Evolutionary conservation across 2,113 vertebrate genomes (phyloP).

Genomic region (Podilymbus podiceps): DNA sequence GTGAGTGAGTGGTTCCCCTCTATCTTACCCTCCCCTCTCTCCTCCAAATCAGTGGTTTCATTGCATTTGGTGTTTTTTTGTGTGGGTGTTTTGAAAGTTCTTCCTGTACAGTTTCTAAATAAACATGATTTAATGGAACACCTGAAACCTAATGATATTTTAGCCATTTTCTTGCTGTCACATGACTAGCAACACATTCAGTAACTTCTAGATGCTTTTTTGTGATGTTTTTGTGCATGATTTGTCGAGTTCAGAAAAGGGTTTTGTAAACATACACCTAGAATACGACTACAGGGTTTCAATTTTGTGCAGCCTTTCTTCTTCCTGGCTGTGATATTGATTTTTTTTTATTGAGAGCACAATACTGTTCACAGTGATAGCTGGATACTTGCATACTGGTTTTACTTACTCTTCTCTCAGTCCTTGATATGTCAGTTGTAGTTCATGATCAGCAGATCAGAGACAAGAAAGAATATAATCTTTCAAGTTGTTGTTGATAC

Average conservation of each 20-base stretch:
- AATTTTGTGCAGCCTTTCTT: not conserved
- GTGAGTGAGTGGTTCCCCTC: conserved; percentile 75
- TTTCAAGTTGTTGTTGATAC: not conserved
- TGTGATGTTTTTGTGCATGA: not conserved
- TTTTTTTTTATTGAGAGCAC: not conserved
- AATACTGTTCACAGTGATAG: not conserved
- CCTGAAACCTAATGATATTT: not conserved
- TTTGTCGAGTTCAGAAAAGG: not conserved
- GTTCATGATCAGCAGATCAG: not conserved
- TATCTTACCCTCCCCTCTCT: not conserved
- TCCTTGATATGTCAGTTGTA: not conserved
- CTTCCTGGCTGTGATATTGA: not conserved
- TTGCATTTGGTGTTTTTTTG: not conserved
- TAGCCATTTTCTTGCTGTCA: not conserved
- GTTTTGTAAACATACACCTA: not conserved
- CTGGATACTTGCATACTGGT: not conserved
- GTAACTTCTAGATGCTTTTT: not conserved
- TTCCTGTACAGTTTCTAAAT: not conserved
- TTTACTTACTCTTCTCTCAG: not conserved
- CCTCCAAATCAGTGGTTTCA: not conserved
- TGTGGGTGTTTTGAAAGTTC: not conserved
- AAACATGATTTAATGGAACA: not conserved
- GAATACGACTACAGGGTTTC: not conserved
- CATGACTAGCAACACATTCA: not conserved
- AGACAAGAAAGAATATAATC: not conserved